These are phyloP conservation scores for Heliocidaris tuberculata DNA, from an alignment of 35 echinoderm and acorn worm species.

Conservation along the genomic window DNA sequence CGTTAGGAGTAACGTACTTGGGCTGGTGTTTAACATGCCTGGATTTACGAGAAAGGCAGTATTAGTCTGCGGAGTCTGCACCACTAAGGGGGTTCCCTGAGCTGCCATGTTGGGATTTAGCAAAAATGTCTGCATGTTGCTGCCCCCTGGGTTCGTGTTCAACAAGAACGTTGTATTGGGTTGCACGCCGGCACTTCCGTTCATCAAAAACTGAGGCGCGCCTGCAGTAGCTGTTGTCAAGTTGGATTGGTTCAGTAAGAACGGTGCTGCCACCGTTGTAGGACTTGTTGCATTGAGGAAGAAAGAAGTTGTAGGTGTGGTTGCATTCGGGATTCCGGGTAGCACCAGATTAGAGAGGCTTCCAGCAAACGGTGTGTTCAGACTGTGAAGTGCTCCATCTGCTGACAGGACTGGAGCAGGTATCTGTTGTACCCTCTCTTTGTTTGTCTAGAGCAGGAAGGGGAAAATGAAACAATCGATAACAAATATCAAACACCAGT, in stretches of 20 bases:
- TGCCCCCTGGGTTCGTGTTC: not conserved
- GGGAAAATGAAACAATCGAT: not conserved
- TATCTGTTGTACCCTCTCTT: not conserved
- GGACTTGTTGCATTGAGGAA: conserved; percentile 31
- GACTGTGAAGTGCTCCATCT: not conserved
- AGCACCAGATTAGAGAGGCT: conserved; percentile 39
- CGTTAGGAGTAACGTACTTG: conserved; percentile 13
- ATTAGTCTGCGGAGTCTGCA: conserved; percentile 23
- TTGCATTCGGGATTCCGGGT: conserved; percentile 3
- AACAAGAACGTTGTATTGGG: conserved; percentile 44
- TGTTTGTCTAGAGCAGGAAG: not conserved
- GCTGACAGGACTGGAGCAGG: not conserved
- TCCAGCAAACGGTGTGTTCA: conserved; percentile 7
- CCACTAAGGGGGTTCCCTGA: conserved; percentile 1
- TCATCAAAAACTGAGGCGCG: conserved; percentile 25
- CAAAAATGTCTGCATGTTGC: conserved; percentile 42
- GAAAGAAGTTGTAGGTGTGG: not conserved
- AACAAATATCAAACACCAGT: not conserved
- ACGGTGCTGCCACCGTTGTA: conserved; percentile 38
- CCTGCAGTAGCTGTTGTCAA: conserved; percentile 29
- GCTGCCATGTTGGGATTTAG: conserved; percentile 31
- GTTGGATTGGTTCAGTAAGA: conserved; percentile 31
- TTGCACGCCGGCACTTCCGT: not conserved
- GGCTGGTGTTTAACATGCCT: not conserved
- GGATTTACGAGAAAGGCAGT: conserved; percentile 40